Percentiles rank a stretch among this genome's conserved stretches.
These are phyloP conservation scores for Sebastes steindachneri DNA, from an alignment of 2,797 vertebrate species.

Conservation along the genomic window DNA sequence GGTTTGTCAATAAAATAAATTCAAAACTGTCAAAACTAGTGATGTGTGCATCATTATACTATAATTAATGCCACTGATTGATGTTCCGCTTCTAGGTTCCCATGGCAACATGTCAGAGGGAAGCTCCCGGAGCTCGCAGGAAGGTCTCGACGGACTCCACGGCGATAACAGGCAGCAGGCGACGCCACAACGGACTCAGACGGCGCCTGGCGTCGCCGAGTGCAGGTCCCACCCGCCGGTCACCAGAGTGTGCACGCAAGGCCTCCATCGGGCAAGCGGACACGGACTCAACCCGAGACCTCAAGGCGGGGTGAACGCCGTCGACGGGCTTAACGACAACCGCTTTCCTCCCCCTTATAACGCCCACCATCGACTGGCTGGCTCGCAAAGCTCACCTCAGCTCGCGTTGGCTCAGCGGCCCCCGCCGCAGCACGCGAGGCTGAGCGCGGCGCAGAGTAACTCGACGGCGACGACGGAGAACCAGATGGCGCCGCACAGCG, in stretches of 20 bases:
- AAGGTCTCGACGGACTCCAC: constrained; percentile 83
- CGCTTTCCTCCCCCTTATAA: constrained; percentile 86
- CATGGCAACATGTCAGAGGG: constrained; percentile 91
- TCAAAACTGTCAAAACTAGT: background rate
- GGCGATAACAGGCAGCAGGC: constrained; percentile 70
- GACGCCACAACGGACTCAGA: constrained; percentile 78
- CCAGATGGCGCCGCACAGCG: constrained; percentile 56
- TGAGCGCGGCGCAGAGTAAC: constrained; percentile 32
- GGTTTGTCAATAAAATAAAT: too few relatives aligned
- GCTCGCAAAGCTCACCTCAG: constrained; percentile 61
- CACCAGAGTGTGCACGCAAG: constrained; percentile 77
- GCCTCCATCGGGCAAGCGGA: constrained; percentile 56
- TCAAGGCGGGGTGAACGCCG: constrained; percentile 52
- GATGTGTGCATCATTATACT: background rate
- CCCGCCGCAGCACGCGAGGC: constrained; percentile 57
- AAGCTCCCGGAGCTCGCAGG: constrained; percentile 86
- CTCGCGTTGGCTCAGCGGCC: constrained; percentile 62
- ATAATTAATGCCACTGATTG: background rate
- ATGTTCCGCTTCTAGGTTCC: constrained; percentile 84
- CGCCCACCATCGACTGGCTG: constrained; percentile 69
- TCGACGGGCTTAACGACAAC: constrained; percentile 11
- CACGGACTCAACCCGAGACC: constrained; percentile 44
- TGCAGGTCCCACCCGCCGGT: constrained; percentile 70
- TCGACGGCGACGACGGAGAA: constrained; percentile 16
- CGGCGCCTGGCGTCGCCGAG: constrained; percentile 67